Evolutionary conservation across 1,140 invertebrate species (phyloP).

Genomic region (Drosophila baimaii): DNA sequence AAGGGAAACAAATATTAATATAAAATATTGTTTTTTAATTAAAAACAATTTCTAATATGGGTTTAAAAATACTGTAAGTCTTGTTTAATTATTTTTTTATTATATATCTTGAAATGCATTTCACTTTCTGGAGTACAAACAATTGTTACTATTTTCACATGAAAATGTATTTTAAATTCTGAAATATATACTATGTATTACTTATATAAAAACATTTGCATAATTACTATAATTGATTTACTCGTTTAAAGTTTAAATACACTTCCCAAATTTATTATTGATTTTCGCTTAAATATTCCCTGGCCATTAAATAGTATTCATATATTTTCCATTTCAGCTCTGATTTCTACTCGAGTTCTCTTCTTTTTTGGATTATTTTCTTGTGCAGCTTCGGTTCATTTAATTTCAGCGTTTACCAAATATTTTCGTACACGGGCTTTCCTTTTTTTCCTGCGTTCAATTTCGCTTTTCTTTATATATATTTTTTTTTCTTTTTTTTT

Average conservation of each 20-base stretch:
- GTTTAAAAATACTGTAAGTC: no score
- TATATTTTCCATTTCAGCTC: constrained; percentile 16
- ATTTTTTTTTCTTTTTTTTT: constrained; percentile 47
- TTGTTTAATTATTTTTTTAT: not conserved
- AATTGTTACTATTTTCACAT: not conserved
- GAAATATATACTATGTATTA: not conserved
- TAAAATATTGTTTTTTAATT: not conserved
- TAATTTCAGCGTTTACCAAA: constrained; percentile 51
- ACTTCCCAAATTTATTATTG: not conserved
- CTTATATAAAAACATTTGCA: not conserved
- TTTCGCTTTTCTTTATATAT: constrained; percentile 57
- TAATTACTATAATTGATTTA: not conserved
- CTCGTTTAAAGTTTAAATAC: constrained; percentile 1
- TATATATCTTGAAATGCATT: not conserved
- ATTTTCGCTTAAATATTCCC: constrained; percentile 1
- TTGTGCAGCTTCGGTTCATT: constrained; percentile 63
- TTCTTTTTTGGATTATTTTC: constrained; percentile 29
- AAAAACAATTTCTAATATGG: not conserved
- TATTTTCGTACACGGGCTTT: constrained; percentile 37
- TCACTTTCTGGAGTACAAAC: not conserved
- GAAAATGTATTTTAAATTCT: not conserved
- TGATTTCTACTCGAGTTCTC: constrained; percentile 13
- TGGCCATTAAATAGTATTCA: constrained; percentile 25
- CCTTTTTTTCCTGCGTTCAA: constrained; percentile 35
- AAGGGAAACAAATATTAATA: not conserved